Conservation (phyloP, 1,140 invertebrate species). For the Amphibalanus amphitrite region DNA sequence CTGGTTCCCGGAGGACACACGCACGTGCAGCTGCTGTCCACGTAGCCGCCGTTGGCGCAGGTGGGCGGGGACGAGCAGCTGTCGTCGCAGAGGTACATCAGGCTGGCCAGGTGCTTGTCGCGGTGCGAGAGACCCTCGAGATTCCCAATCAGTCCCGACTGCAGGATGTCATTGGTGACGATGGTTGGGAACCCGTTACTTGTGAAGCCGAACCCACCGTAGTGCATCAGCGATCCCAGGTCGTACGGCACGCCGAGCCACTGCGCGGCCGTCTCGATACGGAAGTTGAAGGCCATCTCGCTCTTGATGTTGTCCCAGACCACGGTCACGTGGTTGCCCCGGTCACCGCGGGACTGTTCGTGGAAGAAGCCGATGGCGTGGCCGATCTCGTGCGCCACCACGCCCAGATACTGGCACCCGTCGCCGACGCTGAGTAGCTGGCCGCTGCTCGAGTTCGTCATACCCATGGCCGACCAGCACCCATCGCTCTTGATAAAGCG, state of each 20-base stretch:
- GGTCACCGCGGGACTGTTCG: conserved; percentile 11
- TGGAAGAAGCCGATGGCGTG: conserved; percentile 12
- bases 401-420: conserved; percentile 2
- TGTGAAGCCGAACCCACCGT: conserved; percentile 18
- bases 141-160: not conserved
- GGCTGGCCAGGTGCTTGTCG: no score
- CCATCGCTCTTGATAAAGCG: not conserved
- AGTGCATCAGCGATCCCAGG: conserved; percentile 3
- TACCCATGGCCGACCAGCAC: conserved; percentile 5
- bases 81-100: no score
- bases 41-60: no score
- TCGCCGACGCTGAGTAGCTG: conserved; percentile 1
- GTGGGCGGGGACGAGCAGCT: no score
- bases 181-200: not conserved
- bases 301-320: conserved; percentile 18
- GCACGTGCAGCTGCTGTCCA: no score
- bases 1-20: no score
- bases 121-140: not conserved
- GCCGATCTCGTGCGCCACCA: conserved; percentile 11
- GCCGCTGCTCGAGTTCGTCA: not conserved
- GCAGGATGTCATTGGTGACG: not conserved
- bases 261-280: not conserved
- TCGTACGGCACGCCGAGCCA: not conserved
- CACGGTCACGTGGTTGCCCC: conserved; percentile 12
- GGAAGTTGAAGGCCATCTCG: conserved; percentile 9